Base-by-base conservation (phyloP, 2,888 invertebrate genomes). In the Oxyteleia sp. region DNA sequence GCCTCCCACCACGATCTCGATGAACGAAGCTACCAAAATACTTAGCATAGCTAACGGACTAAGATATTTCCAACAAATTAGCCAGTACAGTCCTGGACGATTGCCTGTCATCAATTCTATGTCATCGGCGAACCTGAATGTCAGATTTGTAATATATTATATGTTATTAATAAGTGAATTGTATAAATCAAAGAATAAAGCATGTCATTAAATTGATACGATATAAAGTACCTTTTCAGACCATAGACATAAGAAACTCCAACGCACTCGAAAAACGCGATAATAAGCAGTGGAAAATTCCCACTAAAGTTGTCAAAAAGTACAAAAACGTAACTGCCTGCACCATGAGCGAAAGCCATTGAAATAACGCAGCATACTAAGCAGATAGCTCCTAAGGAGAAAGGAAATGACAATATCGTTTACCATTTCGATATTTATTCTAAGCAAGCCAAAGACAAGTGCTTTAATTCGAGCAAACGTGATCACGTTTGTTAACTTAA, bases 241-340 rank as follows among this genome's bases (percentile, higher is more conserved):
- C 98, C 98, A 92, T 99, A 99, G 0, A 99, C 96, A 91, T 98
- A 99, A n/a, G 98, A 95, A 10, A 99, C 98, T 2, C 97, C 98
- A 69, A 98, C 94, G 89, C 98, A 98, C 94, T 99, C 98, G 91
- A 96, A 98, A 88, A 99, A 96, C 0, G 98, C 98, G 69, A 99
- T 98, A 89, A 98, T 97, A 82, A 98, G 94, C 86, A 98, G 94
- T 0, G 98, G 98, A 89, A 98, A 98, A 89, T 98, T 98, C 10
- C 98, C 98, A 87, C 97, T 97, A 93, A 98, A 98, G 94, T 97
- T 97, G 91, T 99, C 98, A 93, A 98, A 99, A 8, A 99, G 94
- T 83, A 98, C 96, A 91, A 99, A 98, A 41, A 98, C 96, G 91
- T 99, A 99, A 93, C 97, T 98, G 18, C 98, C 98, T 16, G 98